Evolutionary conservation across 2,888 invertebrate genomes (phyloP).

Genomic region (Oxytorus armatus): DNA sequence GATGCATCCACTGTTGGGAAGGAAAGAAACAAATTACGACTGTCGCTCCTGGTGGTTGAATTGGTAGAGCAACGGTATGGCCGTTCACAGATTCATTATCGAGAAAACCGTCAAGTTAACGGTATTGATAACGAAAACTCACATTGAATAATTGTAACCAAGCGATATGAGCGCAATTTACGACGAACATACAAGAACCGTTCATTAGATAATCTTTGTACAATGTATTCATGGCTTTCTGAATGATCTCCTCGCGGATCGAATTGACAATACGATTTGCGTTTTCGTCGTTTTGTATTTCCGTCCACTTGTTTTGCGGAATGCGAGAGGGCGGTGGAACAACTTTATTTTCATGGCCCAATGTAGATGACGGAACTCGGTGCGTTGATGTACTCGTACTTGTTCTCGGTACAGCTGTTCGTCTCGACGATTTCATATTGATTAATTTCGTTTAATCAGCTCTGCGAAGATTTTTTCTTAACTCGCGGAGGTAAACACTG

Average conservation of each 20-base stretch:
- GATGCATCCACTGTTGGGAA: constrained; percentile 54
- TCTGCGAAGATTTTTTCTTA: background rate
- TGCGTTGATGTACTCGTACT: constrained; percentile 4
- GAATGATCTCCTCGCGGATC: constrained; percentile 71
- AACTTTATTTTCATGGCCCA: background rate
- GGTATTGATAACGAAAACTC: constrained; percentile 7
- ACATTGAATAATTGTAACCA: constrained; percentile 67
- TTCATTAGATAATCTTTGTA: constrained; percentile 46
- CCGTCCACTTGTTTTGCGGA: constrained; percentile 63
- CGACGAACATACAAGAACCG: constrained; percentile 61
- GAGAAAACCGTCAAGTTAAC: background rate
- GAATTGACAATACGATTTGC: constrained; percentile 54
- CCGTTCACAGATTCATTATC: too few species aligned
- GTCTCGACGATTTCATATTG: constrained; percentile 15
- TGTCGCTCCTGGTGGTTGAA: background rate
- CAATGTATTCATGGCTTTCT: constrained; percentile 40
- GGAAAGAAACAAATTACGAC: background rate
- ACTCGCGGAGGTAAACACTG: background rate
- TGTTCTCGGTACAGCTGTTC: background rate
- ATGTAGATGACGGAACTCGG: background rate
- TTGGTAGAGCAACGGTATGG: background rate
- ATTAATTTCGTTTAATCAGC: background rate
- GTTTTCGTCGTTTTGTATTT: constrained; percentile 62
- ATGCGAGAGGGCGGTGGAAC: constrained; percentile 56
- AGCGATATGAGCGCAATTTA: constrained; percentile 58